Conservation (phyloP, 2,888 invertebrate species). For the Cephus runcator region DNA sequence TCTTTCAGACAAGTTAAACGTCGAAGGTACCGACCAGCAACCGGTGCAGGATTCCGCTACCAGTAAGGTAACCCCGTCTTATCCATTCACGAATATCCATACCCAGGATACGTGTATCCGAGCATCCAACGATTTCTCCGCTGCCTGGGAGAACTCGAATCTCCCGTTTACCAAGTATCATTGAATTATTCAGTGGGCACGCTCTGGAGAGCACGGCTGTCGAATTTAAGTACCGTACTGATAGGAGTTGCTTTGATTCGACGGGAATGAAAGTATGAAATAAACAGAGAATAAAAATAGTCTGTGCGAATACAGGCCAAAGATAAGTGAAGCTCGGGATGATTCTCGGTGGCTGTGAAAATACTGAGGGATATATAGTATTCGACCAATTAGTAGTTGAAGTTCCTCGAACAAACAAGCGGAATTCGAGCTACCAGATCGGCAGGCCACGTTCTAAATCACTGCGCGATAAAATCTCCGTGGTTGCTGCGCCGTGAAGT, state of each 20-base stretch:
- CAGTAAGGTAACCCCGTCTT: neutral
- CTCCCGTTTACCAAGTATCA: constrained; percentile 6
- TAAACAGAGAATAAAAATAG: neutral
- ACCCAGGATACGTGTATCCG: neutral
- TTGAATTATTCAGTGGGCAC: constrained; percentile 26
- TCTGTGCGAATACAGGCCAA: neutral
- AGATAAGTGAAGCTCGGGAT: neutral
- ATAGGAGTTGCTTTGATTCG: neutral
- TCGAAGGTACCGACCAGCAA: constrained; percentile 31
- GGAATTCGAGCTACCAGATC: constrained; percentile 46
- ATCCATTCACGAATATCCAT: neutral
- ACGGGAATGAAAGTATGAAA: neutral
- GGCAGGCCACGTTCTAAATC: constrained; percentile 43
- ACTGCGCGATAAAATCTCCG: constrained; percentile 41
- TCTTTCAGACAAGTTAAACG: constrained; percentile 35
- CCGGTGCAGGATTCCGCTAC: neutral
- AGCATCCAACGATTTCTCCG: constrained; percentile 1
- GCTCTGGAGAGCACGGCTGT: neutral
- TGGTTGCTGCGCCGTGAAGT: neutral
- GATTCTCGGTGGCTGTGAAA: neutral
- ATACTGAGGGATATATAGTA: neutral
- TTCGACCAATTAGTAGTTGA: constrained; percentile 41
- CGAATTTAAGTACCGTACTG: neutral
- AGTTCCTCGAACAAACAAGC: constrained; percentile 37
- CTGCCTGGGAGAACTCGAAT: neutral